Evolutionary conservation across 2,797 vertebrate species (phyloP), one percentile per base, ranked within the genome.

Genomic region (Orientallactaga sibirica): DNA sequence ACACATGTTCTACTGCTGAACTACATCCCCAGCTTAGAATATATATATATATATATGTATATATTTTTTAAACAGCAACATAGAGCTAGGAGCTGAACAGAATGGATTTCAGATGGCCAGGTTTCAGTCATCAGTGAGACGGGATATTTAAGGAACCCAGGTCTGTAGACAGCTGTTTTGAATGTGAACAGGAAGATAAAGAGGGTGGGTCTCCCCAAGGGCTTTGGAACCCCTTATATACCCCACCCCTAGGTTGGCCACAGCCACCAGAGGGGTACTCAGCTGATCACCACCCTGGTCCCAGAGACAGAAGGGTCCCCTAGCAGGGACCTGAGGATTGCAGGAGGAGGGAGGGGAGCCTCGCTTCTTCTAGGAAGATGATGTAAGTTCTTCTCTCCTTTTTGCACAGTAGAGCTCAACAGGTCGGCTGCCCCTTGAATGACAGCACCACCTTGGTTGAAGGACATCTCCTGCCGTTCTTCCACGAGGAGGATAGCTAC

Each of bases 241-340:
- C 48, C 48, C 43, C 8, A 16, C 52, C 61, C 64, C 33, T 37
- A 62, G 29, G 9, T 70, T 62, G 66, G 25, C 22, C 37, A 27
- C 52, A 52, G 10, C 9, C n/a, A 68, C 70, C 9, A 12, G 68
- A 0, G 4, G 52, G 58, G 12, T 8, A 11, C 19, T 7, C 0
- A 1, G 0, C n/a, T 20, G 4, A 58, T 66, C 3, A 7, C 43
- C 3, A 1, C 6, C 4, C n/a, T 2, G 4, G 12, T 6, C 5
- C 7, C 8, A 67, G 22, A 71, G 27, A 64, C 64, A 12, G 58
- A 84, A 73, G 11, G 37, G 11, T 37, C 22, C 43, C 25, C 15
- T 16, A 16, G 5, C 5, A n/a, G 62, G 5, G 88, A 52, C 37
- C 71, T 16, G 29, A n/a, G n/a, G 62, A 20, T 33, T 27, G 24